Conservation (phyloP, 2,888 invertebrate genomes). For the Pseudolycoriella hygida region DNA sequence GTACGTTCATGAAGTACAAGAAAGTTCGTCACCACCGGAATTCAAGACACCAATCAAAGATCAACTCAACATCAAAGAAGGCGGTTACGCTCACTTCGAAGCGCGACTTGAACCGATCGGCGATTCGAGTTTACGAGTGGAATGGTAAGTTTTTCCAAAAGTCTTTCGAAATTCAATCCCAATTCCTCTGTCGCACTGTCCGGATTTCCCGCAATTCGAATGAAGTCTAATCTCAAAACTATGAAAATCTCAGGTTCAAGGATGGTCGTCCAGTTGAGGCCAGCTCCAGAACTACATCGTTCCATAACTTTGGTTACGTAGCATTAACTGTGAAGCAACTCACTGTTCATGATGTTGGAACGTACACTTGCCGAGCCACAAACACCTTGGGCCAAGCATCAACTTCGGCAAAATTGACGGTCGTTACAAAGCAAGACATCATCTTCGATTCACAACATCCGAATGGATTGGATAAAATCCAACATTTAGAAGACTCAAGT, state of each 20-base stretch:
- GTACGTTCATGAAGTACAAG: slow-evolving; percentile 62
- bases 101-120: slow-evolving; percentile 86
- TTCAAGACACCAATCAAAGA: slow-evolving; percentile 81
- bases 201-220: no score
- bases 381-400: slow-evolving; percentile 75
- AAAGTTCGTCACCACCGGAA: slow-evolving; percentile 63
- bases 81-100: slow-evolving; percentile 90
- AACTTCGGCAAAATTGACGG: slow-evolving; percentile 64
- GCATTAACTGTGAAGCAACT: slow-evolving; percentile 85
- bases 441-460: slow-evolving; percentile 84
- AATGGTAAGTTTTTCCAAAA: not conserved
- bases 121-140: slow-evolving; percentile 56
- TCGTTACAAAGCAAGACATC: slow-evolving; percentile 70
- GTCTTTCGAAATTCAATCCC: no score
- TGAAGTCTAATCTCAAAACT: no score
- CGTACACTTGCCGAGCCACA: slow-evolving; percentile 74
- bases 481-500: slow-evolving; percentile 69
- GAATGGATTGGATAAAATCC: slow-evolving; percentile 79
- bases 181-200: no score
- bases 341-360: slow-evolving; percentile 74
- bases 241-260: slow-evolving; percentile 45
- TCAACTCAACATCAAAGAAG: slow-evolving; percentile 72
- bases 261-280: slow-evolving; percentile 82
- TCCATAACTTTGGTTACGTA: slow-evolving; percentile 90
- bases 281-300: slow-evolving; percentile 80